Conservation (phyloP, 64 coral and sea anemone genomes). For the Porites lutea region DNA sequence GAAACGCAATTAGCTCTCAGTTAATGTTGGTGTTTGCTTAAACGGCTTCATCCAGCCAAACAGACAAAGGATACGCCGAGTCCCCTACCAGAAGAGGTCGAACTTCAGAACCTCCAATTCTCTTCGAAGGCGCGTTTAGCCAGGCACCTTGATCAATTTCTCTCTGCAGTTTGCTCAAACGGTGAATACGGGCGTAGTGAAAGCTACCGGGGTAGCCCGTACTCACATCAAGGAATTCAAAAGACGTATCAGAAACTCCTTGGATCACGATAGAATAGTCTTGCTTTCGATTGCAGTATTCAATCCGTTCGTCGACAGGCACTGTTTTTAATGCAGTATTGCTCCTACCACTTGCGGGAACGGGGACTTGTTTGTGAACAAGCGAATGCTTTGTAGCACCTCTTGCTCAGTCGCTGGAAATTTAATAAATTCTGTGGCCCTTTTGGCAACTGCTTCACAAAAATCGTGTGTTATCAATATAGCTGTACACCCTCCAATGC, state of each 20-base stretch:
- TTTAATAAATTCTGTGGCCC: slow-evolving; percentile 55
- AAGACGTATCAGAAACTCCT: background rate
- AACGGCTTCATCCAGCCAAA: slow-evolving; percentile 45
- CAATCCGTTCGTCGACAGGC: background rate
- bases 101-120: background rate
- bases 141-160: too few relatives aligned
- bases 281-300: too few relatives aligned
- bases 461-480: slow-evolving; percentile 58
- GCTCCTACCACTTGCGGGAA: slow-evolving; percentile 49
- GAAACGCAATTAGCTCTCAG: background rate
- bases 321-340: slow-evolving; percentile 30
- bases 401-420: slow-evolving; percentile 48
- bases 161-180: too few relatives aligned
- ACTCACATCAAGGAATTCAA: background rate
- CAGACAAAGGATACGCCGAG: slow-evolving; percentile 18
- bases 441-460: slow-evolving; percentile 28
- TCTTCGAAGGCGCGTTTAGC: too few relatives aligned
- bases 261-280: too few relatives aligned
- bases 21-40: background rate
- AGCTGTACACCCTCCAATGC: slow-evolving; percentile 51
- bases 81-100: slow-evolving; percentile 26
- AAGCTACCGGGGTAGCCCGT: slow-evolving; percentile 20
- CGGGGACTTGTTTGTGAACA: slow-evolving; percentile 7
- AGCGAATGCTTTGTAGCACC: background rate
- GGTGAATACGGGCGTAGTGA: too few relatives aligned